These are phyloP conservation scores for Salminus brasiliensis DNA, from an alignment of 2,113 vertebrate genomes.

Conservation along the genomic window DNA sequence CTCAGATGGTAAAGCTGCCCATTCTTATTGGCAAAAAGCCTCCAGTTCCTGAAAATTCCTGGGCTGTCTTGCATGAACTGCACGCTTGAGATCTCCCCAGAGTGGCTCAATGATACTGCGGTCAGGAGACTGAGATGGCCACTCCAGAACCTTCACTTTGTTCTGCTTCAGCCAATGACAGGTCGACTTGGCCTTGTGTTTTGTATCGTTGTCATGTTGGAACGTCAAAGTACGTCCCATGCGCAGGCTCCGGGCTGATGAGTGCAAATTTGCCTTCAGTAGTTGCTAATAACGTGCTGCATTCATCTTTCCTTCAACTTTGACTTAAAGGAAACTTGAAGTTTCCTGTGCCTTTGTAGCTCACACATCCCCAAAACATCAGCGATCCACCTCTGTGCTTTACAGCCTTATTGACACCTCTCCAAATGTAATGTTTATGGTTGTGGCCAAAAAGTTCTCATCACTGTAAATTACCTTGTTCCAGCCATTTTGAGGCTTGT, in stretches of 20 bases:
- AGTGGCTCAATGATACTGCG: constrained; percentile 24
- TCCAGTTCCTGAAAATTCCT: constrained; percentile 17
- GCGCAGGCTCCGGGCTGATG: neutral
- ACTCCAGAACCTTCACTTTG: too few species aligned
- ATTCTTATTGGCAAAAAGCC: neutral
- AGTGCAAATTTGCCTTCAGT: constrained; percentile 1
- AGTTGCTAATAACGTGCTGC: too few species aligned
- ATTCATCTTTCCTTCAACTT: neutral
- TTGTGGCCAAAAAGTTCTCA: neutral
- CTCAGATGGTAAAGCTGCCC: too few species aligned
- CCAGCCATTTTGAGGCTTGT: neutral
- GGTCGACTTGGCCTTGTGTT: too few species aligned
- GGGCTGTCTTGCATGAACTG: constrained; percentile 23
- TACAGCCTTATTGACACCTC: neutral
- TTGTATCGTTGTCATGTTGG: too few species aligned
- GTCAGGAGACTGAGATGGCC: constrained; percentile 11
- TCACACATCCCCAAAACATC: too few species aligned
- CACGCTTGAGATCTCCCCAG: constrained; percentile 18
- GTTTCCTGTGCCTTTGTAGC: neutral
- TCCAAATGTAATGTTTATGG: constrained; percentile 3
- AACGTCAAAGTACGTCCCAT: neutral
- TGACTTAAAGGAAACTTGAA: neutral
- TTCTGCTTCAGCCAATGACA: too few species aligned
- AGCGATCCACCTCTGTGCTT: neutral
- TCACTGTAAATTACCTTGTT: neutral